Base-by-base conservation (phyloP, 2,113 vertebrate species). In the Ramphastos sulfuratus region DNA sequence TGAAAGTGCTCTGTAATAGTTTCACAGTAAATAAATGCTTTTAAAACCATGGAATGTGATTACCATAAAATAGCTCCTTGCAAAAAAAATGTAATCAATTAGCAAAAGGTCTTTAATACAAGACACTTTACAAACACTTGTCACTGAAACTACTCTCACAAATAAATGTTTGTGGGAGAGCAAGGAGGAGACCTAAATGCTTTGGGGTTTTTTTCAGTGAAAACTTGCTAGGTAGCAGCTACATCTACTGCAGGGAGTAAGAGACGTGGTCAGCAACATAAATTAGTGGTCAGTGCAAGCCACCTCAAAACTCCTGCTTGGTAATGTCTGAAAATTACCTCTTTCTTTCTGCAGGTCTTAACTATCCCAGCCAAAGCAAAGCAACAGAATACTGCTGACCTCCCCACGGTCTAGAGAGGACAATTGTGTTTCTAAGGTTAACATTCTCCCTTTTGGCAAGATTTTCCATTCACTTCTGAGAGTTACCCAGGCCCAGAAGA, bases 1-100 rank as follows among this genome's bases (percentile, higher is more conserved):
- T 76, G 60, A 67, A 91, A 82, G n/a, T 35, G 63, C 12, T 67
- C 14, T 72, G 64, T 31, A 50, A 67, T 7, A 64, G 61, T 65
- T 90, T 67, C 72, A 69, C 54, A 61, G 82, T 81, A 92, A 94
- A 95, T 70, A 94, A 83, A 93, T 81, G 85, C 37, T 94, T 94
- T 75, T 64, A 90, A 87, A 94, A 35, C 13, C 35, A 56, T 66
- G 52, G 76, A 85, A 85, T 66, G 54, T 78, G 30, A 76, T 71
- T 69, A 92, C 15, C 28, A 69, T 65, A 80, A 87, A 91, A 90
- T 21, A 70, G 6, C 79, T 52, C 31, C 52, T 48, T 75, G 52
- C 15, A 90, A 94, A 93, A 39, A 39, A 79, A 72, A 39, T 39
- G 59, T 17, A 88, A 76, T 79, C 42, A 87, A 92, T 89, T 88